Evolutionary conservation across 1,140 invertebrate species (phyloP).

Genomic region (Megalopta genalis): DNA sequence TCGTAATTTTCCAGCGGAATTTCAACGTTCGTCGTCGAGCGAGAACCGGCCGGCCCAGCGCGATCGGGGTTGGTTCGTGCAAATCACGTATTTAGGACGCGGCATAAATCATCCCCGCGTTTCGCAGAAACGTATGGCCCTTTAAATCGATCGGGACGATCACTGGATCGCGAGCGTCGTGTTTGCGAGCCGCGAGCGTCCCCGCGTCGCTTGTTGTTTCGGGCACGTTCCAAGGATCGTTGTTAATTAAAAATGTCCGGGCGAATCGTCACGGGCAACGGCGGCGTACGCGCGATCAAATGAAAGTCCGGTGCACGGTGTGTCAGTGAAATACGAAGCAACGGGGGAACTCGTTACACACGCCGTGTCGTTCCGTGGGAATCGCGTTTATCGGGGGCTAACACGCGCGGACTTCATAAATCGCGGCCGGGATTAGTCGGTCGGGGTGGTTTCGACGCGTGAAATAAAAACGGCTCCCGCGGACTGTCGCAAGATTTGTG

Average conservation of each 20-base stretch:
- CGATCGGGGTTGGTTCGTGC: slow-evolving; percentile 27
- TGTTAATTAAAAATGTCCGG: slow-evolving; percentile 36
- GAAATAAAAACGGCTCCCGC: not conserved
- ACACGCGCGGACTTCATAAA: slow-evolving; percentile 12
- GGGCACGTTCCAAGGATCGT: not conserved
- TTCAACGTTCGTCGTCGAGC: slow-evolving; percentile 17
- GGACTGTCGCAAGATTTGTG: slow-evolving; percentile 46
- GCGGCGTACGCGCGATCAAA: slow-evolving; percentile 6
- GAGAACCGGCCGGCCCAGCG: not conserved
- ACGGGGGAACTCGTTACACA: not conserved
- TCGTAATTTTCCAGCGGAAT: slow-evolving; percentile 40
- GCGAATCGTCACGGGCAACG: not conserved
- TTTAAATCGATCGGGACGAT: slow-evolving; percentile 66
- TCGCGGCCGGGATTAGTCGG: not conserved
- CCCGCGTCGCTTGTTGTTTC: not conserved
- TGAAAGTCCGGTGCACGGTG: not conserved
- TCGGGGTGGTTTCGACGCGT: not conserved
- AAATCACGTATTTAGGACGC: slow-evolving; percentile 56
- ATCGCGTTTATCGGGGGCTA: not conserved
- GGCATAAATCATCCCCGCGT: slow-evolving; percentile 67
- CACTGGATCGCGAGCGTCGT: slow-evolving; percentile 16
- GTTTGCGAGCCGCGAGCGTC: not conserved
- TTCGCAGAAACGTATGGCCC: slow-evolving; percentile 56
- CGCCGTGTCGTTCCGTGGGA: not conserved
- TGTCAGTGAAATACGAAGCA: not conserved